Conservation (phyloP, 2,797 vertebrate species). For the Sebastes oblongus region DNA sequence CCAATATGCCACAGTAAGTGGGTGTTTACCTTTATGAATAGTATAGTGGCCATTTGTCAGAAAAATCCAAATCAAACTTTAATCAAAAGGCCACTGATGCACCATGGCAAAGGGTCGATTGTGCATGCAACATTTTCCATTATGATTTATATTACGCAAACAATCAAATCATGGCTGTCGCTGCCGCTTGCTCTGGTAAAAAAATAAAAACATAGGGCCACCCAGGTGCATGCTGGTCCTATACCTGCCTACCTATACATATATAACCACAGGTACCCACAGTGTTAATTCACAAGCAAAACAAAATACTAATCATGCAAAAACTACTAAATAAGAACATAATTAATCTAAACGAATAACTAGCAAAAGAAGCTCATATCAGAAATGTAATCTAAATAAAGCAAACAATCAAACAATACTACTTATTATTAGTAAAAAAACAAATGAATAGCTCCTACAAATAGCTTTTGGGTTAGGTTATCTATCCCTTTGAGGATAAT, state of each 20-base stretch:
- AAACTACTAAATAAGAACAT: too few species aligned
- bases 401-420: neutral
- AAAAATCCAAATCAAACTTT: neutral
- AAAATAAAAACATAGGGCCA: neutral
- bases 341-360: too few species aligned
- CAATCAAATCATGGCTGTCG: neutral
- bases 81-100: neutral
- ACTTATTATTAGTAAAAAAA: neutral
- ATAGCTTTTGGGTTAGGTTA: neutral
- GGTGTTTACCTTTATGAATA: neutral
- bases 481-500: neutral
- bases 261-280: neutral
- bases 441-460: too few species aligned
- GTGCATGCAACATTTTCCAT: neutral
- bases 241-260: neutral
- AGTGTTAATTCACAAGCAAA: neutral
- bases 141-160: neutral
- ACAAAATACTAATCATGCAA: too few species aligned
- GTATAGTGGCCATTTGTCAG: neutral
- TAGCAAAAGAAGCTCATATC: too few species aligned
- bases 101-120: neutral
- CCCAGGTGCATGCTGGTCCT: neutral
- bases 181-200: neutral
- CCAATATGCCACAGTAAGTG: neutral
- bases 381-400: neutral